Conservation (phyloP, 2,797 vertebrate species). For the Hemitrygon akajei region DNA sequence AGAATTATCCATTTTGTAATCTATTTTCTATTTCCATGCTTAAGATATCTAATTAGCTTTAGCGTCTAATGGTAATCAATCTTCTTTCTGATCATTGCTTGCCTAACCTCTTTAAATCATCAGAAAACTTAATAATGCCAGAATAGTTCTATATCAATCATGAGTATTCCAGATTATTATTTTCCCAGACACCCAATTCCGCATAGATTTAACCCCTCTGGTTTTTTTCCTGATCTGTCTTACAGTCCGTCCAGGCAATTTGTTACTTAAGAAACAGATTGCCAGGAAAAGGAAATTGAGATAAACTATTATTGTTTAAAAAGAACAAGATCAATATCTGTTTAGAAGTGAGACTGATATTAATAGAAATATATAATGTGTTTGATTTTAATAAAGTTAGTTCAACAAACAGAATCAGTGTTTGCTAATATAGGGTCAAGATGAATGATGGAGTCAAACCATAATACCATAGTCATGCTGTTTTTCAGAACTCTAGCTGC, state of each 20-base stretch:
- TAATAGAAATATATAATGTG: not conserved
- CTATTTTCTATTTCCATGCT: not conserved
- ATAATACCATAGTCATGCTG: not conserved
- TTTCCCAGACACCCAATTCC: not conserved
- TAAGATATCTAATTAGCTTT: not conserved
- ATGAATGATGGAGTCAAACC: not conserved
- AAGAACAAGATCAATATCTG: not conserved
- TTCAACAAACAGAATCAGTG: not conserved
- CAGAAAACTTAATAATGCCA: not conserved
- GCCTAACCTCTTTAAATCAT: conserved; percentile 13
- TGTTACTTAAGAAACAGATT: not conserved
- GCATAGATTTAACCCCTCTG: not conserved
- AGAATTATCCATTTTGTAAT: not conserved
- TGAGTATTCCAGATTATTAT: too few species aligned
- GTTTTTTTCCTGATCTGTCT: not conserved
- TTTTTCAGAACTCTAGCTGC: not conserved
- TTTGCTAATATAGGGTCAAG: not conserved
- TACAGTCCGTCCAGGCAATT: not conserved
- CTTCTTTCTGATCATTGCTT: not conserved
- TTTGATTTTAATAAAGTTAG: not conserved
- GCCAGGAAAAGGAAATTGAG: not conserved
- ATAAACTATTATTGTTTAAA: not conserved
- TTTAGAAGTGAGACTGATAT: not conserved
- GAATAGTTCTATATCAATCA: not conserved
- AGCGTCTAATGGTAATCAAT: conserved; percentile 21